Conservation (phyloP, 2,113 vertebrate species). For the Plecotus auritus region DNA sequence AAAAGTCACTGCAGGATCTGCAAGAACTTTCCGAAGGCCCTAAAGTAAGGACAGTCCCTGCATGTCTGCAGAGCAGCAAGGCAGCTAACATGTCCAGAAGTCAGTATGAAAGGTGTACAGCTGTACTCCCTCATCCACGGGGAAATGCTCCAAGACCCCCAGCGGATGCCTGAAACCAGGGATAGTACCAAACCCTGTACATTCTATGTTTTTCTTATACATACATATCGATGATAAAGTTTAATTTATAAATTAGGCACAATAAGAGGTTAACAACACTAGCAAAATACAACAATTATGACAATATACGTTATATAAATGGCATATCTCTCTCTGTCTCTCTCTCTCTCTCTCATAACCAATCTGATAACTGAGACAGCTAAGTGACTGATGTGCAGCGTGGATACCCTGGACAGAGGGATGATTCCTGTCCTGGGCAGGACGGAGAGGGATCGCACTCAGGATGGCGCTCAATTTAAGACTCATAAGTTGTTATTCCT, state of each 20-base stretch:
- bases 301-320: not conserved
- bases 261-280: not conserved
- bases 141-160: not conserved
- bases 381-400: not conserved
- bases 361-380: not conserved
- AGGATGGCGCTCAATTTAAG: not conserved
- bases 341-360: not conserved
- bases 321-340: not conserved
- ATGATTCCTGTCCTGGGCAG: not conserved
- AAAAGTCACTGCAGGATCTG: not conserved
- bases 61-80: not conserved
- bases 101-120: fast-evolving
- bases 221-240: not conserved
- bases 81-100: fast-evolving
- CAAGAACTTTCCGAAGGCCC: not conserved
- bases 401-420: not conserved
- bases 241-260: not conserved
- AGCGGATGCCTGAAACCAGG: not conserved
- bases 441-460: no score
- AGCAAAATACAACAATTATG: not conserved
- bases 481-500: not conserved
- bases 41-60: not conserved
- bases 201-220: no score
- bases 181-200: not conserved
- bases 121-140: not conserved